These are phyloP conservation scores for Brachypodius melanocephalos DNA, from an alignment of 2,113 vertebrate species.

Conservation along the genomic window DNA sequence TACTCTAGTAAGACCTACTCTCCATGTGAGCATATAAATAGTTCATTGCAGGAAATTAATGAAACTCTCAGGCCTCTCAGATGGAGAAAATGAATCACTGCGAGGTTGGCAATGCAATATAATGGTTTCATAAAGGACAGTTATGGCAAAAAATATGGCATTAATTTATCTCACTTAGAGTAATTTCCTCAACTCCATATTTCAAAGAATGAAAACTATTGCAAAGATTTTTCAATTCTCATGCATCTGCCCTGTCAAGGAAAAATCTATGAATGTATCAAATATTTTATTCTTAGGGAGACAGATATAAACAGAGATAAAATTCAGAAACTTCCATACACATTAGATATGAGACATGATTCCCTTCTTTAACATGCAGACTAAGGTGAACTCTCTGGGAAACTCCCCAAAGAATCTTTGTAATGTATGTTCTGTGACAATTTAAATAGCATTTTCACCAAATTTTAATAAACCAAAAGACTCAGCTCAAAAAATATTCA, in stretches of 20 bases:
- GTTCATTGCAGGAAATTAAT: constrained; percentile 16
- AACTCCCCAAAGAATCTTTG: not conserved
- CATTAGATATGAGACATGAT: not conserved
- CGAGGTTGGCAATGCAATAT: not conserved
- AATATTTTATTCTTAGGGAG: not conserved
- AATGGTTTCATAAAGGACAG: constrained; percentile 10
- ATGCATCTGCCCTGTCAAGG: not conserved
- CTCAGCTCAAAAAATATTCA: not conserved
- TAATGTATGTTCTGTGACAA: not conserved
- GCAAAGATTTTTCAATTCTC: not conserved
- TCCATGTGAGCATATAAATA: not conserved
- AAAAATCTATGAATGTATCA: not conserved
- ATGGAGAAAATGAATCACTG: constrained; percentile 21
- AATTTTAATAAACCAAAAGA: not conserved
- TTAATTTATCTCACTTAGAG: constrained; percentile 35
- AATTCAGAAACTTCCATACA: not conserved
- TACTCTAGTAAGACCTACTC: not conserved
- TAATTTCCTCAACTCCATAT: not conserved
- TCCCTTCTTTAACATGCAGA: not conserved
- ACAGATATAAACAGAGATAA: not conserved
- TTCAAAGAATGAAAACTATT: constrained; percentile 16
- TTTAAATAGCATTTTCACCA: not conserved
- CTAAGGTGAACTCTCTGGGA: not conserved
- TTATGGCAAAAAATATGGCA: constrained; percentile 7
- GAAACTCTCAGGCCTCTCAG: not conserved